phyloP scores from a whole-genome alignment of 2,888 invertebrate genomes.

The Scaptomyza cyrtandrae region DNA sequence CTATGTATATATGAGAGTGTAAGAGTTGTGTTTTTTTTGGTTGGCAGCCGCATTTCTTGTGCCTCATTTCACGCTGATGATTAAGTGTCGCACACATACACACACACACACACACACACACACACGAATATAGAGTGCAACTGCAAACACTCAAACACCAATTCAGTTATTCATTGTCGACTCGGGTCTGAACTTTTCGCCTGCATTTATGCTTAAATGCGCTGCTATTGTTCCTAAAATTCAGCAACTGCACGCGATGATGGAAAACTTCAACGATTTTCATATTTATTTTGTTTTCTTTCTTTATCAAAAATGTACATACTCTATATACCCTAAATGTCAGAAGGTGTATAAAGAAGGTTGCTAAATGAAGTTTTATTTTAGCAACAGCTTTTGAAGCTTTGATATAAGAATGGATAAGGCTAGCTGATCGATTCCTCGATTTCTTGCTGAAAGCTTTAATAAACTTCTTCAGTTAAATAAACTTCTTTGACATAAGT shows the following conservation, averaged over 20 bases:
- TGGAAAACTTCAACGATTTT: conserved; percentile 69
- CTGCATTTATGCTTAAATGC: conserved; percentile 75
- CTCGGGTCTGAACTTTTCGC: conserved; percentile 67
- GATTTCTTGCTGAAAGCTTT: no score
- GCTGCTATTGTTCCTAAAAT: conserved; percentile 74
- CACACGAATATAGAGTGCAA: conserved; percentile 7
- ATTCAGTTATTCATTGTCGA: conserved; percentile 52
- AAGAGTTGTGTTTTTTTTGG: conserved; percentile 27
- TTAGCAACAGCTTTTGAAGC: neutral
- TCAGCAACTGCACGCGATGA: conserved; percentile 75
- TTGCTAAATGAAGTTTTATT: no score
- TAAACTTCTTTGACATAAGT: no score
- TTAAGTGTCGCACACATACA: conserved; percentile 67
- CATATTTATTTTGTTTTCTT: conserved; percentile 31
- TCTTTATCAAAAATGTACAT: neutral
- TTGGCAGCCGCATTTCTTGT: conserved; percentile 62
- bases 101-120: conserved; percentile 34
- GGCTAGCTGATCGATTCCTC: no score
- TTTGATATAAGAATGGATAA: neutral
- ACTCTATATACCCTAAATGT: neutral
- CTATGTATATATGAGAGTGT: conserved; percentile 15
- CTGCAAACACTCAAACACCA: conserved; percentile 24
- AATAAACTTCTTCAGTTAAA: no score
- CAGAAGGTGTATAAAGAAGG: neutral
- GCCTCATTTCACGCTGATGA: conserved; percentile 77